Percentiles rank a stretch among this genome's conserved stretches.
These are phyloP conservation scores for Amphipoea oculea DNA, from an alignment of 2,888 invertebrate genomes.

Conservation along the genomic window DNA sequence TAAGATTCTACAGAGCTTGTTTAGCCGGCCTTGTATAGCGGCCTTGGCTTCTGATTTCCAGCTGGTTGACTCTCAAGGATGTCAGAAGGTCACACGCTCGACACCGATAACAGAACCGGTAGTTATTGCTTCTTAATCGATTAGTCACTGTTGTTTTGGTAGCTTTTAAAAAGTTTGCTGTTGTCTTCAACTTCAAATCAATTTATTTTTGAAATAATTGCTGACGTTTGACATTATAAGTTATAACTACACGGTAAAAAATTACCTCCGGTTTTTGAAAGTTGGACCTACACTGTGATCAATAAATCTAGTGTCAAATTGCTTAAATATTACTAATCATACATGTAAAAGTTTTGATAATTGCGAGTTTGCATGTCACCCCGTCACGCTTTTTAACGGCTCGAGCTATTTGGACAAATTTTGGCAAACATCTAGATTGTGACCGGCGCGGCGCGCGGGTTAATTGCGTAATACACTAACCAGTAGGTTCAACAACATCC, in stretches of 20 bases:
- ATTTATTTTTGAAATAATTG: not conserved
- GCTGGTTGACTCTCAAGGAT: slow-evolving; percentile 53
- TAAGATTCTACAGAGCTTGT: slow-evolving; percentile 13
- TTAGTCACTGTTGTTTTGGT: slow-evolving; percentile 37
- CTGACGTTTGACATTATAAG: not conserved
- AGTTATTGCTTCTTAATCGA: slow-evolving; percentile 30
- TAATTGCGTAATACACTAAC: no score
- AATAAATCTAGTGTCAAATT: not conserved
- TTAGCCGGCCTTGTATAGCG: slow-evolving; percentile 39
- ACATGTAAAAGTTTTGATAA: not conserved
- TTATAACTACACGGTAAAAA: not conserved
- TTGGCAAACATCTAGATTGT: not conserved
- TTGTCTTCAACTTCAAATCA: not conserved
- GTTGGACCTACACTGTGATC: not conserved
- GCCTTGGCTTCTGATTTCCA: slow-evolving; percentile 53
- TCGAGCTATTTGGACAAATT: not conserved
- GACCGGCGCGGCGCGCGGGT: no score
- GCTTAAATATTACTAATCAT: not conserved
- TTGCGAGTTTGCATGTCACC: not conserved
- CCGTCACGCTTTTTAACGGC: not conserved
- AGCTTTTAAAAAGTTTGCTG: slow-evolving; percentile 1
- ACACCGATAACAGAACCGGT: slow-evolving; percentile 44
- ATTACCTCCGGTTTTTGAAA: not conserved
- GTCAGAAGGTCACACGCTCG: slow-evolving; percentile 52
- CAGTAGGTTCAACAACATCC: no score